Evolutionary conservation across 2,797 vertebrate species (phyloP).

Genomic region (Enteromius argenteus): DNA sequence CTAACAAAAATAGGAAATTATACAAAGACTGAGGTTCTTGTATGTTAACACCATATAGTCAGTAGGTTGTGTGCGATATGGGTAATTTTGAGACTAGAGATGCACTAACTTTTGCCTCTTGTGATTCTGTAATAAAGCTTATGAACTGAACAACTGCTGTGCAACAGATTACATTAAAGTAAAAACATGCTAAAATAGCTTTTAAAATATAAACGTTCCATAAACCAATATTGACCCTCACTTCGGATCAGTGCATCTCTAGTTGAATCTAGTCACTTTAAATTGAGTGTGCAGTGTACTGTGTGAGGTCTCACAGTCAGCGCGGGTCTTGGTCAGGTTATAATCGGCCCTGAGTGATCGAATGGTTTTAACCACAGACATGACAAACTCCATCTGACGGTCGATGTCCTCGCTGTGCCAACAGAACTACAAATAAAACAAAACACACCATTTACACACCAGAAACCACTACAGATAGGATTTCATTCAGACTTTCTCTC

Average conservation of each 20-base stretch:
- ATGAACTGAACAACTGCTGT: not conserved
- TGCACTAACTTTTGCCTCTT: not conserved
- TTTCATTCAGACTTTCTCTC: not conserved
- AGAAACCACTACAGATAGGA: not conserved
- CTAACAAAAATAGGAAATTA: not conserved
- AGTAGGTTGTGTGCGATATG: not conserved
- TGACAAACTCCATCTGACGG: constrained; percentile 82
- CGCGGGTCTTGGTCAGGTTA: constrained; percentile 88
- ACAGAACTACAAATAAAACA: constrained; percentile 77
- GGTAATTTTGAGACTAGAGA: not conserved
- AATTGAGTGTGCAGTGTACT: constrained; percentile 1
- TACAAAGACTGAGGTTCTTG: not conserved
- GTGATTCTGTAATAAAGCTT: not conserved
- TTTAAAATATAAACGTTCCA: not conserved
- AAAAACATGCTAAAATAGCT: not conserved
- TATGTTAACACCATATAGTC: not conserved
- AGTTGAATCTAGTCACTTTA: not conserved
- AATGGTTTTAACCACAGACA: constrained; percentile 84
- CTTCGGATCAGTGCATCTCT: not conserved
- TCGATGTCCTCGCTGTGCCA: constrained; percentile 87
- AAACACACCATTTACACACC: constrained; percentile 21
- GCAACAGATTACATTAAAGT: not conserved
- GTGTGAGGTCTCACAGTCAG: constrained; percentile 83
- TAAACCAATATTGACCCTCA: not conserved
- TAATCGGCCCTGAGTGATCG: constrained; percentile 90